Base-by-base conservation (phyloP, 2,888 invertebrate genomes). In the Eupithecia exiguata region DNA sequence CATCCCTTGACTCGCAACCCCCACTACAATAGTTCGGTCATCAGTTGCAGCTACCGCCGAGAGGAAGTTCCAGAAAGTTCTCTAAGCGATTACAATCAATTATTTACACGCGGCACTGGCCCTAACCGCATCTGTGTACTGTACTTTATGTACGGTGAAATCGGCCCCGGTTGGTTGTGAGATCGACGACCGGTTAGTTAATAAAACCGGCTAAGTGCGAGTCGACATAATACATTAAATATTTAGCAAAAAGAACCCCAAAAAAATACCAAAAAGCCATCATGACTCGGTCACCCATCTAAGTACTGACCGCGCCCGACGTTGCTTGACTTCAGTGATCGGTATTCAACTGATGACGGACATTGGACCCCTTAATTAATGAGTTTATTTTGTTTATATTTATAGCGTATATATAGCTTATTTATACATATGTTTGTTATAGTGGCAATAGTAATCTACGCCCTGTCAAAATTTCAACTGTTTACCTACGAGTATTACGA, bases 291-390 rank as follows among this genome's bases (percentile, higher is more conserved):
- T n/a, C n/a, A n/a, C n/a, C n/a, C 74, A 76, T 77, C 74, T 74
- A 76, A 78, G 92, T 91, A 92, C 91, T 92, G 89, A 91, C 88
- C 88, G 85, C 90, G 91, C 90, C 91, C 90, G 88, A 91, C 87
- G 90, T 89, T 90, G 91, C 89, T 91, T 92, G 90, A 90, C 90
- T 91, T 90, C 90, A 89, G 91, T 92, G 91, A 91, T 92, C 91
- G 90, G 91, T n/a, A n/a, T n/a, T n/a, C n/a, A n/a, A n/a, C n/a
- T n/a, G n/a, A n/a, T n/a, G n/a, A n/a, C n/a, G n/a, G n/a, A n/a
- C n/a, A n/a, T n/a, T n/a, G n/a, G n/a, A n/a, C n/a, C n/a, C n/a
- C n/a, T n/a, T n/a, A n/a, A n/a, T n/a, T n/a, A n/a, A n/a, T n/a
- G n/a, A n/a, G n/a, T n/a, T n/a, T n/a, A n/a, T n/a, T n/a, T n/a